Percentiles rank a stretch among this genome's conserved stretches.
Evolutionary conservation across 2,888 invertebrate genomes (phyloP).

Genomic region (Subacronicta megacephala): DNA sequence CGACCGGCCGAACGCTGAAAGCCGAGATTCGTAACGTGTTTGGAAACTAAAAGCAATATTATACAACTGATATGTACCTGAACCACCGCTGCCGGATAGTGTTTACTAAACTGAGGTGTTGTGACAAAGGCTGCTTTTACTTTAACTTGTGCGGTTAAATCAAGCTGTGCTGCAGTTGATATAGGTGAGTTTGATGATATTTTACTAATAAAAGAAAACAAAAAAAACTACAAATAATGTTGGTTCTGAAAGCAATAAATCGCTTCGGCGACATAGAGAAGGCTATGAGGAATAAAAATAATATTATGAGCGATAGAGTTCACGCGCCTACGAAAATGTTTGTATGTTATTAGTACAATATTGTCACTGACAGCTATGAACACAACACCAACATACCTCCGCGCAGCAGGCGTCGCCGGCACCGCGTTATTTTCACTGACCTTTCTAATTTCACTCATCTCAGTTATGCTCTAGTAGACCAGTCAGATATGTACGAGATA

Average conservation of each 20-base stretch:
- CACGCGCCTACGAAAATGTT: conserved; percentile 48
- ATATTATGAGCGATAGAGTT: conserved; percentile 21
- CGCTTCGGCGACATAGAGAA: neutral
- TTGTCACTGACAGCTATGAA: conserved; percentile 18
- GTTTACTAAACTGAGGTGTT: conserved; percentile 79
- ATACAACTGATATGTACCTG: conserved; percentile 75
- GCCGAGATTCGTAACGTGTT: conserved; percentile 61
- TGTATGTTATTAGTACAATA: conserved; percentile 40
- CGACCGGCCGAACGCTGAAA: conserved; percentile 44
- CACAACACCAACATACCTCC: conserved; percentile 16
- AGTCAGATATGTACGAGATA: conserved; percentile 17
- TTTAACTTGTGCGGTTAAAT: conserved; percentile 68
- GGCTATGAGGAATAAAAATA: conserved; percentile 21
- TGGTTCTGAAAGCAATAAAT: conserved; percentile 14
- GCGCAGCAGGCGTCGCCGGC: conserved; percentile 40
- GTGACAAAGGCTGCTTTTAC: conserved; percentile 72
- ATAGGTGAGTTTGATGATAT: conserved; percentile 40
- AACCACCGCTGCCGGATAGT: conserved; percentile 65
- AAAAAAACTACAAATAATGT: neutral
- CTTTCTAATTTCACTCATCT: conserved; percentile 76
- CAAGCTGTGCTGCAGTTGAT: conserved; percentile 43
- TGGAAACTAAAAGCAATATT: conserved; percentile 72
- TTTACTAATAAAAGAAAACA: neutral
- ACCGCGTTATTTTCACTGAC: conserved; percentile 68
- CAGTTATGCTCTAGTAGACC: conserved; percentile 33